These are phyloP conservation scores for Drosophila hydei DNA, from an alignment of 1,140 invertebrate species.

Conservation along the genomic window DNA sequence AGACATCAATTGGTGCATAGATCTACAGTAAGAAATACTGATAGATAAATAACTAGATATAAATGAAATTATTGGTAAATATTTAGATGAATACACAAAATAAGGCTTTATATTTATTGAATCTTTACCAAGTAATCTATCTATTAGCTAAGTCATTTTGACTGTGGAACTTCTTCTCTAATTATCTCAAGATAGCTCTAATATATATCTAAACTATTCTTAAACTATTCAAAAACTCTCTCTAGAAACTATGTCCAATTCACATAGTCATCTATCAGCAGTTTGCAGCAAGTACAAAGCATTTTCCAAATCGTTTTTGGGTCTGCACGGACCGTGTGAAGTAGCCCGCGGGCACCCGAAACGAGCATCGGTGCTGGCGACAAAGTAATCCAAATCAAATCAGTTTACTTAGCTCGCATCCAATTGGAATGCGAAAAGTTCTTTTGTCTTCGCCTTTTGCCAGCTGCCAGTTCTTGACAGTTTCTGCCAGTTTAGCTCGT, in stretches of 20 bases:
- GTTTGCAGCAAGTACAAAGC: slow-evolving; percentile 43
- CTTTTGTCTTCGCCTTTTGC: slow-evolving; percentile 44
- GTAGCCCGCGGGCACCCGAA: background rate
- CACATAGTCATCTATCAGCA: slow-evolving; percentile 19
- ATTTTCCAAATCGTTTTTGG: slow-evolving; percentile 54
- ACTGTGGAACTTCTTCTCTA: too few relatives aligned
- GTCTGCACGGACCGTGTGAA: slow-evolving; percentile 34
- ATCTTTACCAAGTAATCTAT: too few relatives aligned
- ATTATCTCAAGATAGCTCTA: background rate
- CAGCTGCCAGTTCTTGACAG: slow-evolving; percentile 49
- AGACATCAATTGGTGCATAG: too few relatives aligned
- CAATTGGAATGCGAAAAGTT: slow-evolving; percentile 53
- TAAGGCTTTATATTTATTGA: too few relatives aligned
- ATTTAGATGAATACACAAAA: too few relatives aligned
- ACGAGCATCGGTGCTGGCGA: slow-evolving; percentile 33
- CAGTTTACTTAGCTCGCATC: slow-evolving; percentile 68
- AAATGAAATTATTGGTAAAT: too few relatives aligned
- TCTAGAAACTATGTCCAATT: background rate
- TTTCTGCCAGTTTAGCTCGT: slow-evolving; percentile 55
- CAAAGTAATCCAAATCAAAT: slow-evolving; percentile 72
- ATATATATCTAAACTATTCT: background rate
- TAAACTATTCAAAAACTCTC: background rate
- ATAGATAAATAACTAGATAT: too few relatives aligned
- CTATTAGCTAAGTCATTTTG: too few relatives aligned
- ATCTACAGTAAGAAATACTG: too few relatives aligned